Evolutionary conservation across 2,888 invertebrate species (phyloP).

Genomic region (Mesorhabditis sp.): DNA sequence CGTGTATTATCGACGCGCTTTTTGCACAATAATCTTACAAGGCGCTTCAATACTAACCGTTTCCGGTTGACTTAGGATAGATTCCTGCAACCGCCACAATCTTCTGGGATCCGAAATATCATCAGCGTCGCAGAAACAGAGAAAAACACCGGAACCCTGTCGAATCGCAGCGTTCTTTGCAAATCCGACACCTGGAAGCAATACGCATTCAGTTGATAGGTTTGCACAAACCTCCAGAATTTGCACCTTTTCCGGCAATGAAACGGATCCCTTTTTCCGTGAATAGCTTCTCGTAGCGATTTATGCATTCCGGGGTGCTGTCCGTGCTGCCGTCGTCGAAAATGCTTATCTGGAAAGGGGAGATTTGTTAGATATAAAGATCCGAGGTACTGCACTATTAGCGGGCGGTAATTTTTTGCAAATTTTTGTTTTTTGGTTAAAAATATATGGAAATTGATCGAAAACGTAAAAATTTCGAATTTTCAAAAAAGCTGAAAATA

Average conservation of each 20-base stretch:
- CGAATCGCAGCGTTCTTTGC: slow-evolving; percentile 42
- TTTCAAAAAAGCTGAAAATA: too few species aligned
- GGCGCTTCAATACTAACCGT: too few species aligned
- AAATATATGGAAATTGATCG: too few species aligned
- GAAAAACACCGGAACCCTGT: slow-evolving; percentile 68
- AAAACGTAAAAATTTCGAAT: too few species aligned
- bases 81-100: slow-evolving; percentile 59
- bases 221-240: slow-evolving; percentile 4
- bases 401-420: too few species aligned
- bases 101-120: slow-evolving; percentile 72
- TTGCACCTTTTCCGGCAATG: slow-evolving; percentile 5
- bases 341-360: slow-evolving; percentile 33
- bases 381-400: too few species aligned
- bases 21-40: too few species aligned
- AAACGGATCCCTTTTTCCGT: slow-evolving; percentile 23
- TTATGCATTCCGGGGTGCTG: slow-evolving; percentile 26
- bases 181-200: slow-evolving; percentile 41
- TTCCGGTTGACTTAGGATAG: not conserved
- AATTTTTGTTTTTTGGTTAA: too few species aligned
- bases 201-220: not conserved
- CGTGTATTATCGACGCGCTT: too few species aligned
- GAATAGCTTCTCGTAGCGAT: slow-evolving; percentile 19
- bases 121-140: slow-evolving; percentile 80
- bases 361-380: too few species aligned
- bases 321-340: slow-evolving; percentile 48